These are phyloP conservation scores for Drosophila mettleri DNA, from an alignment of 2,888 invertebrate species.

Conservation along the genomic window DNA sequence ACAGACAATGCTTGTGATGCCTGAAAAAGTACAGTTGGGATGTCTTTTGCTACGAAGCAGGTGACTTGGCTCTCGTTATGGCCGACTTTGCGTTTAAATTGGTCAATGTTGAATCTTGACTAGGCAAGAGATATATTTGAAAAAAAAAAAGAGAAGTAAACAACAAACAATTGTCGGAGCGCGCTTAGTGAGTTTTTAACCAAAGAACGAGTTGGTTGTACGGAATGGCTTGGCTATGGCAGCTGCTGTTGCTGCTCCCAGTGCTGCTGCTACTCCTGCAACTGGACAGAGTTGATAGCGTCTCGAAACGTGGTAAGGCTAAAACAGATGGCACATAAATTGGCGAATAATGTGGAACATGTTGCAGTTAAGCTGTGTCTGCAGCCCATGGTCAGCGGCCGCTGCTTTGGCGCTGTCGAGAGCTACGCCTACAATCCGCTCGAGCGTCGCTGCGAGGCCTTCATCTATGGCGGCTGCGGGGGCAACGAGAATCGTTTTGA, in stretches of 20 bases:
- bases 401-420: constrained; percentile 90
- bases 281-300: constrained; percentile 36
- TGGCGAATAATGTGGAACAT: neutral
- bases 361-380: constrained; percentile 87
- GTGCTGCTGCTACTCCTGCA: constrained; percentile 29
- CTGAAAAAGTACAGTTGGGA: constrained; percentile 1
- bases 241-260: constrained; percentile 17
- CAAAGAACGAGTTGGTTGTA: constrained; percentile 68
- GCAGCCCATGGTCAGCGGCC: constrained; percentile 88
- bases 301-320: constrained; percentile 67
- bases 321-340: no score
- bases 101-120: constrained; percentile 74
- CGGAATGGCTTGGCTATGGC: constrained; percentile 51
- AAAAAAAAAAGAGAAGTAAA: constrained; percentile 24
- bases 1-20: neutral
- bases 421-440: constrained; percentile 90
- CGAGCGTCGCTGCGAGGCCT: constrained; percentile 89
- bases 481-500: constrained; percentile 92
- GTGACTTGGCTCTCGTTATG: constrained; percentile 10
- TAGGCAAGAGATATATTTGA: constrained; percentile 45
- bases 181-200: constrained; percentile 62
- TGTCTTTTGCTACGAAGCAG: constrained; percentile 25
- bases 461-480: constrained; percentile 90
- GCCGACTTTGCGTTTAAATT: constrained; percentile 52
- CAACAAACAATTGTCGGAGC: constrained; percentile 45